These are phyloP conservation scores for Neogobius melanostomus DNA, from an alignment of 2,113 vertebrate genomes.

Conservation along the genomic window DNA sequence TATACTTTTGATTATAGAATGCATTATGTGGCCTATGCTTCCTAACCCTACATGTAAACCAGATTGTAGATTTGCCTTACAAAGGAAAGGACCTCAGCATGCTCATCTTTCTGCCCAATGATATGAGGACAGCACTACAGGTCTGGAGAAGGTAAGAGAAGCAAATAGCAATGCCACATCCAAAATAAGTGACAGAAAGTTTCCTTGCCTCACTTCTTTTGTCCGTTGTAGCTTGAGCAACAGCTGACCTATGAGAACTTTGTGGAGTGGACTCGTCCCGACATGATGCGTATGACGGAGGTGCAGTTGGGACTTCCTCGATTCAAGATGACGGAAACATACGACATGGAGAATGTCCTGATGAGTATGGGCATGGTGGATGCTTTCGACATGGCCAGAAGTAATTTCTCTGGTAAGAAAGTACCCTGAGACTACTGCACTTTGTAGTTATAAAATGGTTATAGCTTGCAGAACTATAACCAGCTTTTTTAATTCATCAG, in stretches of 20 bases:
- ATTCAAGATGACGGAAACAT: slow-evolving; percentile 81
- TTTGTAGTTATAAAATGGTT: too few species aligned
- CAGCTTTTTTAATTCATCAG: too few species aligned
- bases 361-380: slow-evolving; percentile 82
- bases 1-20: not conserved
- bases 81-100: slow-evolving; percentile 89
- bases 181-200: too few species aligned
- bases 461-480: too few species aligned
- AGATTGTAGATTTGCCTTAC: slow-evolving; percentile 90
- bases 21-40: too few species aligned
- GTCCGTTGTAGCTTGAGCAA: slow-evolving; percentile 75
- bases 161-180: not conserved
- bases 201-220: not conserved
- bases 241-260: slow-evolving; percentile 80
- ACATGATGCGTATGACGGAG: slow-evolving; percentile 70
- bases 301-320: slow-evolving; percentile 79
- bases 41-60: slow-evolving; percentile 2
- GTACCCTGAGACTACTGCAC: not conserved
- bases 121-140: slow-evolving; percentile 80
- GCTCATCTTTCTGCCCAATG: slow-evolving; percentile 87
- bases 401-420: slow-evolving; percentile 78
- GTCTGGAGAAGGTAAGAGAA: slow-evolving; percentile 84
- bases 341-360: slow-evolving; percentile 76
- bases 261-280: slow-evolving; percentile 75
- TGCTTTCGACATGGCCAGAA: slow-evolving; percentile 64